These are phyloP conservation scores for Mormyrops attenuatus DNA, from an alignment of 2,797 vertebrate genomes.

Conservation along the genomic window DNA sequence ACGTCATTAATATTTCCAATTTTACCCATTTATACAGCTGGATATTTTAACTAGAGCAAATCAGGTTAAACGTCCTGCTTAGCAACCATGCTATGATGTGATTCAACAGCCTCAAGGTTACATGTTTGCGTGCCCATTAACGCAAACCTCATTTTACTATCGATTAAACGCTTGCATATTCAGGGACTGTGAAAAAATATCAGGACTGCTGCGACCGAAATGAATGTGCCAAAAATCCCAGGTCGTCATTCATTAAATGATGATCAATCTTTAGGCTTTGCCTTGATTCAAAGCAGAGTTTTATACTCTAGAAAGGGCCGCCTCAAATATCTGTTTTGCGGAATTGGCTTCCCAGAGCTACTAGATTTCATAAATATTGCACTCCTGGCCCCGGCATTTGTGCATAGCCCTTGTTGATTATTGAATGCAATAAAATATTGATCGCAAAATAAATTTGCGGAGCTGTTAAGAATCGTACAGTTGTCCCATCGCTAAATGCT, in stretches of 20 bases:
- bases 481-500: not conserved
- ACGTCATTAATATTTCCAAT: constrained; percentile 13
- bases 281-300: not conserved
- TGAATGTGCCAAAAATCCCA: not conserved
- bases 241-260: not conserved
- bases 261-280: not conserved
- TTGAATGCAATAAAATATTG: not conserved
- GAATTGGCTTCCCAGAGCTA: not conserved
- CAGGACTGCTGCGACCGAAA: not conserved
- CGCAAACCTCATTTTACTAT: not conserved
- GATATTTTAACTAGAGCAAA: constrained; percentile 1
- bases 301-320: not conserved
- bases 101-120: not conserved
- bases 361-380: not conserved
- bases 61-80: not conserved
- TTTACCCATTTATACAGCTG: constrained; percentile 7
- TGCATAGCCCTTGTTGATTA: not conserved
- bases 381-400: not conserved
- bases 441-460: constrained; percentile 6
- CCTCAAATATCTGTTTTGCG: not conserved
- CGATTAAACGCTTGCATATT: not conserved
- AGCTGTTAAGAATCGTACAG: not conserved
- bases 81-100: not conserved
- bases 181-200: not conserved
- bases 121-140: not conserved